Evolutionary conservation across 2,797 vertebrate genomes (phyloP), one percentile per base, ranked within the genome.

Genomic region (Trachurus trachurus): DNA sequence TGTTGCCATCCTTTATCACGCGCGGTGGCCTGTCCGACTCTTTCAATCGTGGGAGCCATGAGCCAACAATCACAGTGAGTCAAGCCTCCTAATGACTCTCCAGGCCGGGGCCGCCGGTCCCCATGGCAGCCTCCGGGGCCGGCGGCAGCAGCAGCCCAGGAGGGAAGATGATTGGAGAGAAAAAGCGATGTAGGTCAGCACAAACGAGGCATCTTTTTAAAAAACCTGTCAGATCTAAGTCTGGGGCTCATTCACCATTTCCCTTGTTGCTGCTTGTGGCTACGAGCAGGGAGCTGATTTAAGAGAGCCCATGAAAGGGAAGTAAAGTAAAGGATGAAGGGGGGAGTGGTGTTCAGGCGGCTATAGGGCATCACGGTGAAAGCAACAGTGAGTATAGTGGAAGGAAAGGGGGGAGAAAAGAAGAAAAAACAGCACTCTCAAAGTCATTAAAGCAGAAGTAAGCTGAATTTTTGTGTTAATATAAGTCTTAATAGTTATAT

Each of bases 151-250:
- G 26, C 26, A 76, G 82, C 84, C 80, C 22, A 8, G 64, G 74
- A 81, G 87, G 54, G 83, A 77, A 80, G 85, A 90, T 89, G 92
- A 94, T 93, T 94, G 90, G 88, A 88, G 83, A 76, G 83, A 86
- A 92, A 92, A 91, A 93, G 87, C 31, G 60, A 95, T 92, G 87
- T 93, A 92, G 91, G 93, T 93, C 93, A 93, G 88, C 90, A 91
- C 85, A 93, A 92, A 93, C 69, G 63, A 92, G 83, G 74, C 78
- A 72, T 92, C 84, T 89, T 82, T 87, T 62, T 44, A 66, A 81
- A 74, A 88, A 84, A 80, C 5, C 83, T 92, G 91, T 93, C 91
- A 91, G 74, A 87, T 89, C 80, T 56, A 63, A 76, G 82, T 86
- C 66, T 84, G 81, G 77, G 86, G 73, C 84, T 87, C 89, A 85